A percentile compares a stretch with the other conserved stretches of the same genome.
phyloP scores from a whole-genome alignment of 1,140 invertebrate genomes.

The Geopemphigus sp. region DNA sequence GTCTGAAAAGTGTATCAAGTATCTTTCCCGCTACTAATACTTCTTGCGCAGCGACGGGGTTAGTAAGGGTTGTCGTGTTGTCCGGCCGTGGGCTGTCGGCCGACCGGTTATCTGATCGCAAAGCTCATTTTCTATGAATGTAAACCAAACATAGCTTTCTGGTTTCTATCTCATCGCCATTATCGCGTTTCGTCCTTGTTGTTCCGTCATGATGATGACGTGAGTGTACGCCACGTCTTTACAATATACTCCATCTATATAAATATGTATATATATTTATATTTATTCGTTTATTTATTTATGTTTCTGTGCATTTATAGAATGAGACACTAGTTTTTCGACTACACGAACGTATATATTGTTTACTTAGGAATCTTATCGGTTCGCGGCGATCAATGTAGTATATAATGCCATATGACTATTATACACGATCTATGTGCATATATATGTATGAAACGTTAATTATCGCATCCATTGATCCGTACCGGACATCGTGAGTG shows the following conservation, averaged over 20 bases:
- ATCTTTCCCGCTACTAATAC: background rate
- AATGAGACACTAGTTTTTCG: background rate
- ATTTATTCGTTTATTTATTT: too few relatives aligned
- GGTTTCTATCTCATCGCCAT: too few relatives aligned
- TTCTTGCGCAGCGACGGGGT: too few relatives aligned
- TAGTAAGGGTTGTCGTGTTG: background rate
- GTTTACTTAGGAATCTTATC: too few relatives aligned
- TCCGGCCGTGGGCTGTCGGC: background rate
- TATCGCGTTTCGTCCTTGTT: too few relatives aligned
- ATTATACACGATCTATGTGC: too few relatives aligned
- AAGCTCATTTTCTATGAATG: conserved; percentile 41
- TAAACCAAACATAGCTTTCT: conserved; percentile 27
- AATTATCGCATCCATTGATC: conserved; percentile 25
- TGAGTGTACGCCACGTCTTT: too few relatives aligned
- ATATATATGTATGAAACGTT: background rate
- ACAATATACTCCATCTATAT: background rate
- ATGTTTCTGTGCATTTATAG: background rate
- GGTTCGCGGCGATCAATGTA: too few relatives aligned
- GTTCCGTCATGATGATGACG: too few relatives aligned
- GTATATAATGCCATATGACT: too few relatives aligned
- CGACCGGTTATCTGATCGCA: conserved; percentile 34
- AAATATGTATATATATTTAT: background rate
- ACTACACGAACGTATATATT: background rate
- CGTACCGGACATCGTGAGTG: background rate
- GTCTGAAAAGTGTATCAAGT: conserved; percentile 36